Evolutionary conservation across 2,113 vertebrate genomes (phyloP), one percentile per base, ranked within the genome.

Genomic region (Odontesthes bonariensis): DNA sequence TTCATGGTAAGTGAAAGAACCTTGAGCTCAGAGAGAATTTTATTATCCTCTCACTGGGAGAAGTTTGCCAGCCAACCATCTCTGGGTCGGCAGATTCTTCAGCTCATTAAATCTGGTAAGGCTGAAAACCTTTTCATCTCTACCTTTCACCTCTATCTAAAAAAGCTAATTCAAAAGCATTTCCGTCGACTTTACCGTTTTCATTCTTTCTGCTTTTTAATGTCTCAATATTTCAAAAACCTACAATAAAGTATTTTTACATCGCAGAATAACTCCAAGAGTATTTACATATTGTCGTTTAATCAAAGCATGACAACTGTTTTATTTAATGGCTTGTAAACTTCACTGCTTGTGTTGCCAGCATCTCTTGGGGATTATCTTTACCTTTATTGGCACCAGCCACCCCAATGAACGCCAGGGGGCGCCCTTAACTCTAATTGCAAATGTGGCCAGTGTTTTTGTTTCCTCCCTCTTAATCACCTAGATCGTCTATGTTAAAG

Each of bases 21-120:
- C 66, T 51, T 72, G 72, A 72, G 44, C 73, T 49, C 66, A 86
- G 86, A 84, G 73, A 88, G 83, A 22, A 84, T 79, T 80, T 13
- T 73, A 69, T 71, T 86, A 77, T 85, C 91, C 81, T 82, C 66
- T 85, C 84, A 82, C 9, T 75, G 55, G 84, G 22, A 88, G 53
- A 84, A 40, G 67, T 80, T 87, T 77, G 68, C 46, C 77, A 53
- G 44, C 64, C 83, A 75, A 73, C 62, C 69, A 58, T 77, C 64
- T 77, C 63, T 35, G 51, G 31, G 51, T 73, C 79, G 54, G 33
- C 67, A 47, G 67, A 69, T 52, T 83, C 72, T 66, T 70, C 54
- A 6, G 44, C 56, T 31, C 14, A 65, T 63, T 76, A 8, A 59
- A 55, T 54, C 60, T 60, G 82, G 89, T 92, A 83, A 89, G 77